Evolutionary conservation across 2,797 vertebrate species (phyloP), one percentile per base, ranked within the genome.

Genomic region (Propithecus deckenii): DNA sequence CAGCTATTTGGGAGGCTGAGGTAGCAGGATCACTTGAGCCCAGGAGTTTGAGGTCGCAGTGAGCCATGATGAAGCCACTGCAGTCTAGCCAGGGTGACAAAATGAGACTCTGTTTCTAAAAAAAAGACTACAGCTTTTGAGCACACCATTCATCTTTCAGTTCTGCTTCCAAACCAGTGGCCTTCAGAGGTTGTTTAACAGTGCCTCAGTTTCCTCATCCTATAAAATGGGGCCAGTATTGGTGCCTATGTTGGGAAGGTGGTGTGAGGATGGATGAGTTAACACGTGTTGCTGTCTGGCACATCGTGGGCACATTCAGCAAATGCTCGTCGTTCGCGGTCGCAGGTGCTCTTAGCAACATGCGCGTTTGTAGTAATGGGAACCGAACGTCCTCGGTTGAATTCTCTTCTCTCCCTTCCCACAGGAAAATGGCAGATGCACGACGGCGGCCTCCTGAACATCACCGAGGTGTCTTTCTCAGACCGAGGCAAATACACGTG

Each of bases 401-500:
- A 76, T 85, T 90, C 43, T 95, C 97, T 78, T 97, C 86, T 96
- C 71, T 99, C 89, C 98, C 90, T 96, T 98, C 96, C 55, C 57
- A 98, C 98, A 97, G 99, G 99, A 95, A 99, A 99, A 98, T 99
- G 99, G 99, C 99, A 98, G 98, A 98, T 99, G 98, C 98, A 99
- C 89, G 99, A 99, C 30, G 97, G 95, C 0, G 99, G 99, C 15
- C 97, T 99, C 94, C 99, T 99, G 95, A 99, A 99, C 98, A 99
- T 99, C 99, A 99, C 99, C 96, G 98, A 93, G 87, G 99, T 99
- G 84, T 99, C 99, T 72, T 99, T 99, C 28, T 99, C 99, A 0
- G 99, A 99, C 98, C 99, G 99, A n/a, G 99, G 99, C 15, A 99
- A 99, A 98, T 99, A 99, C 98, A 99, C 99, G 0, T 99, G 99